These are phyloP conservation scores for Eulithis testata DNA, from an alignment of 2,888 invertebrate genomes.

Conservation along the genomic window DNA sequence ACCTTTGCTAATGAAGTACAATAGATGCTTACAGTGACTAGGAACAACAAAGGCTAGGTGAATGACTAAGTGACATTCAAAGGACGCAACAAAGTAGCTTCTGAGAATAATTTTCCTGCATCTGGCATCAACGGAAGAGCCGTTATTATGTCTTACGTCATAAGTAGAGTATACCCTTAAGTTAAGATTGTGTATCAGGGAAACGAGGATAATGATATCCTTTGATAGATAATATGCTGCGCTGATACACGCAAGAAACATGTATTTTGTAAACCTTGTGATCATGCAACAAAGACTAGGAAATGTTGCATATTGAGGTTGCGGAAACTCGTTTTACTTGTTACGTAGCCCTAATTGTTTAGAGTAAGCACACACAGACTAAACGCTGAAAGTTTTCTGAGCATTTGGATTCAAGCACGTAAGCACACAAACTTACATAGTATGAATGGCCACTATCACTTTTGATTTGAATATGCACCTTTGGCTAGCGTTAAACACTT, in stretches of 20 bases:
- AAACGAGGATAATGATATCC: conserved; percentile 37
- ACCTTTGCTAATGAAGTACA: conserved; percentile 15
- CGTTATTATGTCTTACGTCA: conserved; percentile 5
- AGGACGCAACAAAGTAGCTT: conserved; percentile 12
- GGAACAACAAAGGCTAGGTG: too few species aligned
- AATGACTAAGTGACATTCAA: too few species aligned
- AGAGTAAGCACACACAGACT: conserved; percentile 10
- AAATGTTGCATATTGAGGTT: conserved; percentile 28
- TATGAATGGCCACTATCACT: conserved; percentile 2
- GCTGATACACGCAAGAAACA: neutral
- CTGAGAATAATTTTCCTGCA: conserved; percentile 13
- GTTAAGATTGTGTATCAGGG: conserved; percentile 41
- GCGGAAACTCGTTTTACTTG: conserved; percentile 29
- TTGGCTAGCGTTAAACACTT: neutral
- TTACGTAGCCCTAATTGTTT: conserved; percentile 23
- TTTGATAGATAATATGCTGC: conserved; percentile 31
- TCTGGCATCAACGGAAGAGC: conserved; percentile 15
- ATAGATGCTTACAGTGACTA: conserved; percentile 12
- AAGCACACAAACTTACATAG: conserved; percentile 1
- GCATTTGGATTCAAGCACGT: conserved; percentile 10
- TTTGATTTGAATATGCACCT: neutral
- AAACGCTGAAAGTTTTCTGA: conserved; percentile 11
- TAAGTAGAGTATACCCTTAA: conserved; percentile 25
- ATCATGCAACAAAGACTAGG: conserved; percentile 16
- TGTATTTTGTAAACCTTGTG: conserved; percentile 15